Conservation (phyloP, 2,888 invertebrate genomes). For the Leptinotarsa juncta region DNA sequence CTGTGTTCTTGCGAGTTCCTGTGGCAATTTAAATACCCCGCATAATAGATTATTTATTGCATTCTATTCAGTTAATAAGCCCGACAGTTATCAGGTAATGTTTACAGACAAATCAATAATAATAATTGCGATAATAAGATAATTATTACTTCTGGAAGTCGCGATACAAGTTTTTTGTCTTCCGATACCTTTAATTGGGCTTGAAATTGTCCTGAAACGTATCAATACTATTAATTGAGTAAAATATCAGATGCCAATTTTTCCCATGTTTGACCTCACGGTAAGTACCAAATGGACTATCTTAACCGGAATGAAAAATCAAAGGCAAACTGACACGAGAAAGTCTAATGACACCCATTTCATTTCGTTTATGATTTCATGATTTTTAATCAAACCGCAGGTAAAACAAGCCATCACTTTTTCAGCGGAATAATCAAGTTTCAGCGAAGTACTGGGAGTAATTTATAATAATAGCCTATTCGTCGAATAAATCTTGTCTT, state of each 20-base stretch:
- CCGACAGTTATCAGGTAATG: conserved; percentile 30
- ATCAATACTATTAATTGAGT: conserved; percentile 6
- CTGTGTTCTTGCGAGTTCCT: conserved; percentile 21
- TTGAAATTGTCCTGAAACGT: conserved; percentile 22
- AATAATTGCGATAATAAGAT: conserved; percentile 33
- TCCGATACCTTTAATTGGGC: conserved; percentile 17
- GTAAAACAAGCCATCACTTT: not conserved
- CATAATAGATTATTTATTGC: conserved; percentile 31
- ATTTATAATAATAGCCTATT: not conserved
- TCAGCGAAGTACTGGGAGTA: not conserved
- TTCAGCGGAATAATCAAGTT: not conserved
- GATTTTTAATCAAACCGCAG: too few species aligned
- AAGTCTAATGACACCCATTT: too few species aligned
- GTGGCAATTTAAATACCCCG: conserved; percentile 24
- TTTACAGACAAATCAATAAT: conserved; percentile 35
- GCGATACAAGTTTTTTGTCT: conserved; percentile 23
- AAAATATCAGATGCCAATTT: conserved; percentile 6
- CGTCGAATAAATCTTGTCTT: not conserved
- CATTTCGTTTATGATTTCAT: too few species aligned
- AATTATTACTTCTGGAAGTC: conserved; percentile 27
- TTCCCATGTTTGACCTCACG: not conserved
- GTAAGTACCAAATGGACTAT: not conserved
- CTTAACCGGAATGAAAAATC: too few species aligned
- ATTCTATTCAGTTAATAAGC: conserved; percentile 28
- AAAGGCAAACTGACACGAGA: too few species aligned